Percentiles rank a stretch among this genome's conserved stretches.
phyloP scores from a whole-genome alignment of 2,888 invertebrate species.

The Ditula angustiorana region DNA sequence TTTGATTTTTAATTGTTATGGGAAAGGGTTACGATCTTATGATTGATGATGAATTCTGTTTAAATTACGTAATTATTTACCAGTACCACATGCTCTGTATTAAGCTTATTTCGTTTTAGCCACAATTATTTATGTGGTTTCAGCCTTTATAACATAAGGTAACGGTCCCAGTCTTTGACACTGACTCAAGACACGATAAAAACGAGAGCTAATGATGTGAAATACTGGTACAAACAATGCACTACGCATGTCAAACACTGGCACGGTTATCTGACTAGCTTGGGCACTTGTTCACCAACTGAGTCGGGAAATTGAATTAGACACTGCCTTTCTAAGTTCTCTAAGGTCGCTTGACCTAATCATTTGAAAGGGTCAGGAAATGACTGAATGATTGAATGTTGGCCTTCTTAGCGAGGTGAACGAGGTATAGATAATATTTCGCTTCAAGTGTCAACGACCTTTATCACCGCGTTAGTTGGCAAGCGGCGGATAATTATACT shows the following conservation, averaged over 20 bases:
- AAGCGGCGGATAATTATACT: background rate
- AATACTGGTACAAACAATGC: no score
- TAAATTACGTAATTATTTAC: background rate
- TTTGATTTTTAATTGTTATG: slow-evolving; percentile 14
- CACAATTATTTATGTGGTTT: no score
- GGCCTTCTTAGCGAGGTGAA: slow-evolving; percentile 17
- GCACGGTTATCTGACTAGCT: no score
- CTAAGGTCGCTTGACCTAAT: slow-evolving; percentile 11
- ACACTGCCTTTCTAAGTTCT: slow-evolving; percentile 12
- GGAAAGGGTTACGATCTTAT: slow-evolving; percentile 19
- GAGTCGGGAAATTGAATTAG: no score
- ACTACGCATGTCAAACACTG: no score
- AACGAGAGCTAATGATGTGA: no score
- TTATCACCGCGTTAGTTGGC: slow-evolving; percentile 7
- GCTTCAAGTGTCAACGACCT: slow-evolving; percentile 14
- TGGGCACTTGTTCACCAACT: no score
- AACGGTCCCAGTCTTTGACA: no score
- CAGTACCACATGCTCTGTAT: no score
- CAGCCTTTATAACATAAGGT: no score
- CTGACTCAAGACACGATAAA: no score
- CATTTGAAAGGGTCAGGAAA: slow-evolving; percentile 31
- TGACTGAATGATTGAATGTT: slow-evolving; percentile 16
- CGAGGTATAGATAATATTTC: slow-evolving; percentile 18
- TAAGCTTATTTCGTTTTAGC: no score
- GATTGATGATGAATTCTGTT: background rate